Percentiles rank a stretch among this genome's conserved stretches.
These are phyloP conservation scores for Odobenus rosmarus DNA, from an alignment of 2,113 vertebrate genomes.

Conservation along the genomic window DNA sequence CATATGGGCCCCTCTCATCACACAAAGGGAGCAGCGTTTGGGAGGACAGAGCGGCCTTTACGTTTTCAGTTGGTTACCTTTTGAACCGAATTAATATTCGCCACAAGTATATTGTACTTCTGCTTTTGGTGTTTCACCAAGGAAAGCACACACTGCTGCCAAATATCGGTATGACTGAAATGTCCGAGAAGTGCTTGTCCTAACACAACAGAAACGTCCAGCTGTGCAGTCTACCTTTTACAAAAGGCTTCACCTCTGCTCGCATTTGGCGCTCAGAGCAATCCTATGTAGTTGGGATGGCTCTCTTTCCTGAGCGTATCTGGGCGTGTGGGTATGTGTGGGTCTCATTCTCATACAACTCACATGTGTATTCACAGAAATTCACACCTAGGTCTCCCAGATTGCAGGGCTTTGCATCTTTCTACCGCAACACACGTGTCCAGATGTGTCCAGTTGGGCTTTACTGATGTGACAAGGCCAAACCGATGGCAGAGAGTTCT, in stretches of 20 bases:
- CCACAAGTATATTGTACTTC: background rate
- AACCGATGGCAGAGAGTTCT: background rate
- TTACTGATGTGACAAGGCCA: background rate
- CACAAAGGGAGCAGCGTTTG: background rate
- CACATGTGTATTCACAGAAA: background rate
- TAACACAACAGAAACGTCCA: background rate
- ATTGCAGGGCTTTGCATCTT: background rate
- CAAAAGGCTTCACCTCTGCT: rapidly evolving
- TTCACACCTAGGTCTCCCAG: background rate
- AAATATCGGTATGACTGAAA: background rate
- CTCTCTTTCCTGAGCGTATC: background rate
- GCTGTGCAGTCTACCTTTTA: background rate
- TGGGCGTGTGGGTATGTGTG: rapidly evolving
- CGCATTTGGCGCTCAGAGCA: background rate
- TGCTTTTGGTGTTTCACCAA: background rate
- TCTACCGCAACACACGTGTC: rapidly evolving
- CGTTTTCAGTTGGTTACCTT: background rate
- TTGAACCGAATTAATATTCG: background rate
- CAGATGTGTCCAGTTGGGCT: background rate
- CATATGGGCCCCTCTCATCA: background rate
- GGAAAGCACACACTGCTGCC: background rate
- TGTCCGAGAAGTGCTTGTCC: too few relatives aligned
- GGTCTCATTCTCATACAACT: background rate
- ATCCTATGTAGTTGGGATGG: background rate
- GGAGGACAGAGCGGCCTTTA: background rate